phyloP scores from a whole-genome alignment of 1,140 invertebrate genomes.

The Temnothorax nylanderi region DNA sequence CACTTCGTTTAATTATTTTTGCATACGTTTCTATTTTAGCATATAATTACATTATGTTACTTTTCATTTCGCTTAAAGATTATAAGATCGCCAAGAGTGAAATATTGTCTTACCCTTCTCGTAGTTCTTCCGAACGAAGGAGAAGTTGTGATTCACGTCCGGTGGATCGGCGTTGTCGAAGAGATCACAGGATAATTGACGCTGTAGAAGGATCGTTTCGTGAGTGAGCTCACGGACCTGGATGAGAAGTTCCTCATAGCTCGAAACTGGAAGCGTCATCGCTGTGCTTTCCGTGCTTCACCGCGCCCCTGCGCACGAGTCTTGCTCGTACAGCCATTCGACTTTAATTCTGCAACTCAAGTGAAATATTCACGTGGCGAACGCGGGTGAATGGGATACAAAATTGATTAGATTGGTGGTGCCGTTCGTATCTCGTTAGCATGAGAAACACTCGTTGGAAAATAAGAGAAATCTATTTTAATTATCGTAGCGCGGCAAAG shows the following conservation, averaged over 20 bases:
- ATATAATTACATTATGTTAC: too few relatives aligned
- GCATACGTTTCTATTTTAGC: background rate
- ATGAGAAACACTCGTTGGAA: background rate
- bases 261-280: conserved; percentile 86
- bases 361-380: conserved; percentile 19
- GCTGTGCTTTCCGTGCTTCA: conserved; percentile 63
- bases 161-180: conserved; percentile 76
- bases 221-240: conserved; percentile 85
- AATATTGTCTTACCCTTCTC: conserved; percentile 75
- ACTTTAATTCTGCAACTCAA: conserved; percentile 62
- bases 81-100: background rate
- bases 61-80: too few relatives aligned
- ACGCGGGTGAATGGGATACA: background rate
- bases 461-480: background rate
- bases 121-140: conserved; percentile 76
- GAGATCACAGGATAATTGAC: conserved; percentile 82
- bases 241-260: conserved; percentile 86
- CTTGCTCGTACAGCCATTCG: conserved; percentile 70
- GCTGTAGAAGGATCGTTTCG: conserved; percentile 84
- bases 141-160: conserved; percentile 82
- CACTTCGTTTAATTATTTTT: background rate
- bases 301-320: conserved; percentile 59
- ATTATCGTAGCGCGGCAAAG: background rate
- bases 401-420: background rate
- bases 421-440: background rate